Evolutionary conservation across 2,797 vertebrate species (phyloP), one percentile per base, ranked within the genome.

Genomic region (Clarias laeviceps): DNA sequence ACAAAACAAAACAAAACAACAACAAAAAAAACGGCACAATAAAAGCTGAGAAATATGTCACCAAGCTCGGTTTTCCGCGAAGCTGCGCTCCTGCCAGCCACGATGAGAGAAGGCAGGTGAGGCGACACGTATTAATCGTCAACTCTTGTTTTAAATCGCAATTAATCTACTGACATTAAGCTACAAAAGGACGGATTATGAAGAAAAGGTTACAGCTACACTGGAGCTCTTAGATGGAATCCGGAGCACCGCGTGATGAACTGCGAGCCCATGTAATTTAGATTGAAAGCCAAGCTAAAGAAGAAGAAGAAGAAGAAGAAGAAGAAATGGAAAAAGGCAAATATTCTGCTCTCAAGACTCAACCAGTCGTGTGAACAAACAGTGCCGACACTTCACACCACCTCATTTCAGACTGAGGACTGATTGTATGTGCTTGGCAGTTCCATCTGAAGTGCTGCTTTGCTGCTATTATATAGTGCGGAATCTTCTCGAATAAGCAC

Each of bases 81-180:
- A 40, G 1, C 57, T 37, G 29, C 56, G 22, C 56, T 18, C 22
- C 22, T 80, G 61, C 24, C 85, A 74, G 40, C 80, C 15, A 9
- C 77, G 24, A 79, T 69, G 40, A 83, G 50, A 87, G 78, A 24
- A 57, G 82, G 81, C 70, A 64, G 73, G 70, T 15, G 62, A 84
- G 85, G 85, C 69, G 82, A 76, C 64, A 85, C 85, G 89, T 87
- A 88, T 91, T 89, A 91, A 93, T 93, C 88, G 90, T 91, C 89
- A 89, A 82, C 85, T 91, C 86, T 90, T 91, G 88, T 88, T 91
- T 88, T 88, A 88, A 91, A 89, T 83, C 83, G 88, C 90, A 91
- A 91, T 91, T 85, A 91, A 92, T 90, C 89, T 90, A 87, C 78
- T 94, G 93, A 94, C 93, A 94, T 94, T 94, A 91, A 92, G 89